Evolutionary conservation across 2,888 invertebrate genomes (phyloP).

Genomic region (Tridacna crocea): DNA sequence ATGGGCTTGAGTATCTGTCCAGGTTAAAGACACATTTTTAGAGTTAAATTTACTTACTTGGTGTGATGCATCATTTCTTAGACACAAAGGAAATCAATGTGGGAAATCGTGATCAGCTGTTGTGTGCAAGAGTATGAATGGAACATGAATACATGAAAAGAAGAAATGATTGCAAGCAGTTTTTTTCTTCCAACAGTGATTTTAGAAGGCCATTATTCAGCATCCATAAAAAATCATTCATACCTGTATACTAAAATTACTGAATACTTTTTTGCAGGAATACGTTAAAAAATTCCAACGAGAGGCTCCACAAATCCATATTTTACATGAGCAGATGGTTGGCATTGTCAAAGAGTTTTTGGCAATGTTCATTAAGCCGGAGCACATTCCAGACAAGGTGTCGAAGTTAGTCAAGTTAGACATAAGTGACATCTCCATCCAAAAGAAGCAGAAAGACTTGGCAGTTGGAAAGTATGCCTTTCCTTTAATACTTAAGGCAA

Average conservation of each 20-base stretch:
- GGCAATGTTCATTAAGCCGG: slow-evolving; percentile 5
- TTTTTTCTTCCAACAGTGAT: too few species aligned
- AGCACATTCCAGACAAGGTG: neutral
- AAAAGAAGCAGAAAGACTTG: slow-evolving; percentile 28
- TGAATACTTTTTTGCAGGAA: neutral
- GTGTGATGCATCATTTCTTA: too few species aligned
- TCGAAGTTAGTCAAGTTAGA: neutral
- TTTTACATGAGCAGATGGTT: neutral
- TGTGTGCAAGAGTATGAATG: too few species aligned
- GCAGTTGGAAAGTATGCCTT: slow-evolving; percentile 27
- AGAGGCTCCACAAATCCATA: slow-evolving; percentile 17
- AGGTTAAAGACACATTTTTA: too few species aligned
- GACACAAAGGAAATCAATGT: too few species aligned
- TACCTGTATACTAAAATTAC: too few species aligned
- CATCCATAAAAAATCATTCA: slow-evolving; percentile 11
- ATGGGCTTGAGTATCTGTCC: too few species aligned
- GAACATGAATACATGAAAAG: too few species aligned
- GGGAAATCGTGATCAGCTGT: too few species aligned
- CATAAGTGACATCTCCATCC: slow-evolving; percentile 3
- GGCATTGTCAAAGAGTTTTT: neutral
- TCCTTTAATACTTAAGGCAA: neutral
- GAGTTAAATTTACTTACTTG: too few species aligned
- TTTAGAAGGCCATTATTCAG: neutral
- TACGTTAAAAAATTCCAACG: slow-evolving; percentile 32
- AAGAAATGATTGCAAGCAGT: too few species aligned